A percentile compares a stretch with the other conserved stretches of the same genome.
These are phyloP conservation scores for Baronia brevicornis DNA, from an alignment of 2,888 invertebrate species.

Conservation along the genomic window DNA sequence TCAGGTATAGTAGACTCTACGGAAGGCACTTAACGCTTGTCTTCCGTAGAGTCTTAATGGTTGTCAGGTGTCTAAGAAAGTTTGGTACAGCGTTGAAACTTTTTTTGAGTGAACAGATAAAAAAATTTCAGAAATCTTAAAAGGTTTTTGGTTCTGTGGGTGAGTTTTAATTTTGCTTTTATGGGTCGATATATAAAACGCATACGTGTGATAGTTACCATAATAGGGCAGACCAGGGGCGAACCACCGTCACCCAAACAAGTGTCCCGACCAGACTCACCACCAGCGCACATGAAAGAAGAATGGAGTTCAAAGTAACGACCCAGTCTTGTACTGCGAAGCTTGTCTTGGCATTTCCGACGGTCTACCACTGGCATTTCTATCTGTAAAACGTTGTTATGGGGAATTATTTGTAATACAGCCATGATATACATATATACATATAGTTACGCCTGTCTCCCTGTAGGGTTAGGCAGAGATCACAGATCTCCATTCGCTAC, in stretches of 20 bases:
- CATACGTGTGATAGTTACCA: slow-evolving; percentile 33
- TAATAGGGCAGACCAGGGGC: slow-evolving; percentile 83
- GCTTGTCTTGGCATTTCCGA: slow-evolving; percentile 45
- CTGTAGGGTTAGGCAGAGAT: too few species aligned
- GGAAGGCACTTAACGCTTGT: too few species aligned
- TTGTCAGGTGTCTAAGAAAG: too few species aligned
- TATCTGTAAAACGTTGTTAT: slow-evolving; percentile 70
- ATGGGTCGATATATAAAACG: background rate
- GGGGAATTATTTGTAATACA: too few species aligned
- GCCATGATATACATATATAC: too few species aligned
- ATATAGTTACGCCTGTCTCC: too few species aligned
- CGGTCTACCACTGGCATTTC: slow-evolving; percentile 81
- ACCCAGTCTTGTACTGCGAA: slow-evolving; percentile 82
- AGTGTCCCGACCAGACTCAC: slow-evolving; percentile 81
- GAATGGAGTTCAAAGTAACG: slow-evolving; percentile 78
- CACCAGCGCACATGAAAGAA: slow-evolving; percentile 87
- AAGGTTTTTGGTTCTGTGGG: background rate
- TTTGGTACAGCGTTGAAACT: too few species aligned
- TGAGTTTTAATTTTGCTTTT: background rate
- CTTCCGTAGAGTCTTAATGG: too few species aligned
- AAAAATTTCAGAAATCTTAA: too few species aligned
- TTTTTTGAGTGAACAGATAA: too few species aligned
- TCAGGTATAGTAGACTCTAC: too few species aligned
- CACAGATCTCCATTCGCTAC: too few species aligned
- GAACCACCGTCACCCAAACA: slow-evolving; percentile 88